Conservation (phyloP, 2,888 invertebrate genomes). For the Aromia moschata region DNA sequence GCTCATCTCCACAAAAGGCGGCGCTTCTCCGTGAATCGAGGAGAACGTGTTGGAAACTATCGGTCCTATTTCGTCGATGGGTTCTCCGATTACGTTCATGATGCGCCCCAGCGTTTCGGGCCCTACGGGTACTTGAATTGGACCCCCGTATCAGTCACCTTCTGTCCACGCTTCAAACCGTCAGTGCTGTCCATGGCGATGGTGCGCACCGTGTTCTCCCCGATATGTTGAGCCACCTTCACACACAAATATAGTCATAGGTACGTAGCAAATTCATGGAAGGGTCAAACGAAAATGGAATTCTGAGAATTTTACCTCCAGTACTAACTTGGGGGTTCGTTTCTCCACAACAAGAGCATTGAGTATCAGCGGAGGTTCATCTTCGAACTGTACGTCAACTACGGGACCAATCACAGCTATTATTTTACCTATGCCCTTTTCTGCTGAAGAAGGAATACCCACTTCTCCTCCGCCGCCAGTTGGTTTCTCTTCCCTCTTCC, state of each 20-base stretch:
- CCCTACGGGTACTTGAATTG: constrained; percentile 91
- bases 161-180: constrained; percentile 87
- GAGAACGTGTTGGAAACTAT: constrained; percentile 79
- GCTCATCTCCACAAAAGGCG: constrained; percentile 93
- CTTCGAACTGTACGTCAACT: constrained; percentile 95
- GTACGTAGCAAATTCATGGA: neutral
- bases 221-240: constrained; percentile 64
- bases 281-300: too few relatives aligned
- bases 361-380: constrained; percentile 87
- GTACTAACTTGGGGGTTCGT: constrained; percentile 81
- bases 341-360: constrained; percentile 93
- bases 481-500: too few relatives aligned
- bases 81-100: constrained; percentile 91
- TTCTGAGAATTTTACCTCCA: too few relatives aligned
- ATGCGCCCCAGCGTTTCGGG: constrained; percentile 91
- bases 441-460: too few relatives aligned
- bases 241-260: neutral
- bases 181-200: constrained; percentile 96
- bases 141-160: constrained; percentile 83
- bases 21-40: constrained; percentile 91
- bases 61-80: constrained; percentile 92
- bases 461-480: too few relatives aligned
- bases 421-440: constrained; percentile 71
- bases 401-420: constrained; percentile 98
- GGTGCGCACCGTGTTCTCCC: constrained; percentile 86